phyloP scores from a whole-genome alignment of 1,140 invertebrate species.

The Trachelipus rathkii region DNA sequence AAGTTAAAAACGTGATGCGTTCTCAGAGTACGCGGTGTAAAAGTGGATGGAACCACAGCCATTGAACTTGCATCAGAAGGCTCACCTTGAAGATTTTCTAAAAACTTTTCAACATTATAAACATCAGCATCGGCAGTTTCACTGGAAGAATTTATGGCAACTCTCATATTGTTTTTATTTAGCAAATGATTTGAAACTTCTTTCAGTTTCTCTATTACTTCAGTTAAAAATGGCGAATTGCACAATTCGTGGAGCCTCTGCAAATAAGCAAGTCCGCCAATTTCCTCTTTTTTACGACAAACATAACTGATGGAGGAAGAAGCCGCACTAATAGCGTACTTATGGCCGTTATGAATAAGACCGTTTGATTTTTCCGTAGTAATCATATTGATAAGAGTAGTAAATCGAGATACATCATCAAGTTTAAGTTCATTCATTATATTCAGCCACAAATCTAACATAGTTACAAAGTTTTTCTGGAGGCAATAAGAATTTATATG shows the following conservation, averaged over 20 bases:
- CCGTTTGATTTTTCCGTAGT: slow-evolving; percentile 72
- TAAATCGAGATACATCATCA: slow-evolving; percentile 67
- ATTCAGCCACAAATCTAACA: slow-evolving; percentile 77
- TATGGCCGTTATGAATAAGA: slow-evolving; percentile 75
- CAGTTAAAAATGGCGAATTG: slow-evolving; percentile 60
- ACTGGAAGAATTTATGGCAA: slow-evolving; percentile 52
- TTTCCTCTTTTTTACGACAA: slow-evolving; percentile 61
- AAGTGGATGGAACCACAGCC: slow-evolving; percentile 69
- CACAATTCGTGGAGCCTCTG: slow-evolving; percentile 71
- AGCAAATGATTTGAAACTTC: slow-evolving; percentile 52
- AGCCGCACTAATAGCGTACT: slow-evolving; percentile 77
- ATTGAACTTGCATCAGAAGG: slow-evolving; percentile 77
- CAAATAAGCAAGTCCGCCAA: slow-evolving; percentile 73
- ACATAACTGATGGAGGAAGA: slow-evolving; percentile 65
- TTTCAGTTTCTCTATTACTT: slow-evolving; percentile 62
- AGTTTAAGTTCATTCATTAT: slow-evolving; percentile 68
- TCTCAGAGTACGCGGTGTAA: slow-evolving; percentile 56
- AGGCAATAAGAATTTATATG: slow-evolving; percentile 75
- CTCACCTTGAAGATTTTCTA: slow-evolving; percentile 69
- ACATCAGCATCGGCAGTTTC: slow-evolving; percentile 49
- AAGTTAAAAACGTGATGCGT: slow-evolving; percentile 78
- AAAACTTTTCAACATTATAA: slow-evolving; percentile 53
- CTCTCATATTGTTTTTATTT: slow-evolving; percentile 46
- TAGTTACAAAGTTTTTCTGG: slow-evolving; percentile 71
- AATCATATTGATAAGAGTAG: slow-evolving; percentile 72